Conservation (phyloP, 92 coral and sea anemone species). For the Zoanthus solanderi region DNA sequence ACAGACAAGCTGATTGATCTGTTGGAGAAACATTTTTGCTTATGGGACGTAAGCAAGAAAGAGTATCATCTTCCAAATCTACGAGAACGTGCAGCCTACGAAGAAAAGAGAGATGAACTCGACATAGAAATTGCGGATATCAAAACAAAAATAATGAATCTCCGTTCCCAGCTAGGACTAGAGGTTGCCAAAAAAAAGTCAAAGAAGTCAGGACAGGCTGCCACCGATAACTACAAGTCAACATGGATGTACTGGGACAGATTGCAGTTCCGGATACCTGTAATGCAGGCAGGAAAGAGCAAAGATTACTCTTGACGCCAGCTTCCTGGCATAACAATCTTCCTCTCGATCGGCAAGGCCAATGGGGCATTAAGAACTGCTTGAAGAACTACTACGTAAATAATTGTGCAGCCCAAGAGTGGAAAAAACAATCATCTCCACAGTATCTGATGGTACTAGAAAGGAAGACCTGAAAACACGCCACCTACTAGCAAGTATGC, state of each 20-base stretch:
- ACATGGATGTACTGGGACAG: slow-evolving; percentile 65
- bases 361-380: too few species aligned
- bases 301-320: slow-evolving; percentile 18
- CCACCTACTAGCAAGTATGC: too few species aligned
- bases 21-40: slow-evolving; percentile 53
- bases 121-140: slow-evolving; percentile 19
- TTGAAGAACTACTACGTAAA: too few species aligned
- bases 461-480: too few species aligned
- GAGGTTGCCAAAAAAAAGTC: not conserved
- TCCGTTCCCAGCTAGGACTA: not conserved
- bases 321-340: too few species aligned
- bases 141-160: slow-evolving; percentile 39
- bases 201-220: slow-evolving; percentile 63
- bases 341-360: too few species aligned
- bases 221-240: slow-evolving; percentile 45
- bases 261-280: slow-evolving; percentile 60
- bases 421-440: too few species aligned
- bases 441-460: too few species aligned
- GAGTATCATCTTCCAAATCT: slow-evolving; percentile 32
- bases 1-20: slow-evolving; percentile 50
- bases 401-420: too few species aligned
- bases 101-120: slow-evolving; percentile 9
- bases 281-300: slow-evolving; percentile 60
- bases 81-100: slow-evolving; percentile 39
- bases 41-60: slow-evolving; percentile 49